phyloP scores from a whole-genome alignment of 64 coral and sea anemone genomes.

The Actinia tenebrosa region DNA sequence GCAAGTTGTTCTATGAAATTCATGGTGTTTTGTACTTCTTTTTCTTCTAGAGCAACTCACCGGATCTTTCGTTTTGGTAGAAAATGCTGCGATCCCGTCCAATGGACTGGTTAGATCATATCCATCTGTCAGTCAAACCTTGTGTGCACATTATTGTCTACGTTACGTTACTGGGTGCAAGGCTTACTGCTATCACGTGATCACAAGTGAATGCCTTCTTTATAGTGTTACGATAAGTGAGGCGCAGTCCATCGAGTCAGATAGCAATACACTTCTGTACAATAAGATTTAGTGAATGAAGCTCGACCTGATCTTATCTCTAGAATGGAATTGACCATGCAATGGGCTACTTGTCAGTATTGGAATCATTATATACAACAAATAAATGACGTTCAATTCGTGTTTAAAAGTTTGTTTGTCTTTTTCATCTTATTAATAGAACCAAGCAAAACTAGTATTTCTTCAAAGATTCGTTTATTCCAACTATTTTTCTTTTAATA shows the following conservation, averaged over 20 bases:
- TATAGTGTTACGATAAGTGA: background rate
- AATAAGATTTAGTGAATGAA: background rate
- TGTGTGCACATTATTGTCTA: background rate
- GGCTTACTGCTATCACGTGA: conserved; percentile 1
- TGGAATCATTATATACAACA: background rate
- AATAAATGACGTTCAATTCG: background rate
- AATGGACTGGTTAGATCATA: background rate
- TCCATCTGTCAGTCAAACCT: background rate
- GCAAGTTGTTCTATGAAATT: no score
- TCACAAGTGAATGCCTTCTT: conserved; percentile 9
- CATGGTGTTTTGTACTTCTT: background rate
- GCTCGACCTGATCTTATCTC: no score
- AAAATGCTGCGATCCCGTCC: background rate
- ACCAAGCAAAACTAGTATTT: background rate
- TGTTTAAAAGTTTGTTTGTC: background rate
- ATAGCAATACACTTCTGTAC: background rate
- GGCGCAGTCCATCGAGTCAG: background rate
- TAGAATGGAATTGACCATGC: background rate
- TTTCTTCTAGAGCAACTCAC: background rate
- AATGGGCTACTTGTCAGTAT: background rate
- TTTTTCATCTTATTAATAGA: background rate
- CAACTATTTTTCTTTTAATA: conserved; percentile 14
- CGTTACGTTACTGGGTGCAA: background rate
- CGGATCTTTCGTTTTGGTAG: conserved; percentile 3
- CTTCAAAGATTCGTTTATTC: conserved; percentile 11